These are phyloP conservation scores for Zophobas morio DNA, from an alignment of 1,140 invertebrate species.

Conservation along the genomic window DNA sequence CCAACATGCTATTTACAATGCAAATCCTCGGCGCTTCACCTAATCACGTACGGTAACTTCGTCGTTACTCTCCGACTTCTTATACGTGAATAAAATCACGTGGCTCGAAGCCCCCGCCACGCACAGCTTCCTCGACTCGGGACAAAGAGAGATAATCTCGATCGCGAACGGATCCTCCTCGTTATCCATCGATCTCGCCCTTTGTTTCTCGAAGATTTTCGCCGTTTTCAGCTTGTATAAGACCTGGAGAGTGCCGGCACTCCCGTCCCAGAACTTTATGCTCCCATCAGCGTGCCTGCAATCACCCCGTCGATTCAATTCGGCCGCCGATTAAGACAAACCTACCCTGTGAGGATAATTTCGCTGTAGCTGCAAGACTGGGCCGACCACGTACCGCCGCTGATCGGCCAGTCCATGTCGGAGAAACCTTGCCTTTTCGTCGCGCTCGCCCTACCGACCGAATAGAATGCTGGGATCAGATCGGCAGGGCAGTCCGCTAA, in stretches of 20 bases:
- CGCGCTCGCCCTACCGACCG: constrained; percentile 67
- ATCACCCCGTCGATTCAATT: constrained; percentile 44
- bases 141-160: constrained; percentile 91
- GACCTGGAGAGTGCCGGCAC: constrained; percentile 92
- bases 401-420: constrained; percentile 95
- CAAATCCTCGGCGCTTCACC: not conserved
- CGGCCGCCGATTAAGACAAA: not conserved
- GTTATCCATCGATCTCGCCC: constrained; percentile 68
- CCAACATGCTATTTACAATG: constrained; percentile 52
- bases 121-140: constrained; percentile 91
- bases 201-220: constrained; percentile 90
- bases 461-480: constrained; percentile 92
- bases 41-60: constrained; percentile 84
- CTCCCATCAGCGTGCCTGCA: constrained; percentile 95
- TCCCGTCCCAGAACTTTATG: constrained; percentile 98
- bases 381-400: constrained; percentile 95
- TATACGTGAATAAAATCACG: constrained; percentile 96
- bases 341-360: constrained; percentile 94
- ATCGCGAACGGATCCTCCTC: constrained; percentile 94
- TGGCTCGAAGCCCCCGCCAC: constrained; percentile 93
- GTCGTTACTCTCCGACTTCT: constrained; percentile 87
- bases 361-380: constrained; percentile 96
- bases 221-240: constrained; percentile 98
- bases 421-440: constrained; percentile 86
- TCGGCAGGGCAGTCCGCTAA: constrained; percentile 98